Evolutionary conservation across 1,140 invertebrate species (phyloP).

Genomic region (Neodiprion fabricii): DNA sequence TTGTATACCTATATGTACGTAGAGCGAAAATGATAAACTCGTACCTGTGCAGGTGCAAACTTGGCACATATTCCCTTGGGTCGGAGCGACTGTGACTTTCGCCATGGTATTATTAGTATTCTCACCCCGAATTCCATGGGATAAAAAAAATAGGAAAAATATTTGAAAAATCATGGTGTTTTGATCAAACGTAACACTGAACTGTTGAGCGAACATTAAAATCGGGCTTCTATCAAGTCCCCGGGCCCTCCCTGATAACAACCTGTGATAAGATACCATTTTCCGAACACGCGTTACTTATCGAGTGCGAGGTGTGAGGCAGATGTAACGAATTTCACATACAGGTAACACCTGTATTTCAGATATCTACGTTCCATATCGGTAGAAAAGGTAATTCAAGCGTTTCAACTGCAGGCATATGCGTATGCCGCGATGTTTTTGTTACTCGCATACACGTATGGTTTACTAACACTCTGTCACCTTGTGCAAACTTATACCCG

Average conservation of each 20-base stretch:
- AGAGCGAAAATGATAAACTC: neutral
- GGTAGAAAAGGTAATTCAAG: too few species aligned
- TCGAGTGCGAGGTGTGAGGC: constrained; percentile 23
- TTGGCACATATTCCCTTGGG: constrained; percentile 13
- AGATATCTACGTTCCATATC: too few species aligned
- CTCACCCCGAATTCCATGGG: neutral
- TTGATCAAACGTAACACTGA: neutral
- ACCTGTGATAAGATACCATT: constrained; percentile 39
- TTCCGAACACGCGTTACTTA: constrained; percentile 33
- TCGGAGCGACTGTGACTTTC: neutral
- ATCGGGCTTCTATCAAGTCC: constrained; percentile 12
- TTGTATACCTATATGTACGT: too few species aligned
- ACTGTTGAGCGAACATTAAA: neutral
- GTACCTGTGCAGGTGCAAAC: constrained; percentile 26
- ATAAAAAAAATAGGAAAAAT: neutral
- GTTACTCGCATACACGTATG: too few species aligned
- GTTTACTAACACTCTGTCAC: too few species aligned
- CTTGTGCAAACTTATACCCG: too few species aligned
- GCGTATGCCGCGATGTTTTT: neutral
- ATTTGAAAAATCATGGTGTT: constrained; percentile 6
- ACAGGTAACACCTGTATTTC: neutral
- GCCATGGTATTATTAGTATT: neutral
- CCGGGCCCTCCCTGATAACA: constrained; percentile 15
- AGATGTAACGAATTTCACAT: neutral
- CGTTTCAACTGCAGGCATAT: constrained; percentile 1